Percentiles rank a stretch among this genome's conserved stretches.
Evolutionary conservation across 2,113 vertebrate genomes (phyloP).

Genomic region (Cyprinodon tularosa): DNA sequence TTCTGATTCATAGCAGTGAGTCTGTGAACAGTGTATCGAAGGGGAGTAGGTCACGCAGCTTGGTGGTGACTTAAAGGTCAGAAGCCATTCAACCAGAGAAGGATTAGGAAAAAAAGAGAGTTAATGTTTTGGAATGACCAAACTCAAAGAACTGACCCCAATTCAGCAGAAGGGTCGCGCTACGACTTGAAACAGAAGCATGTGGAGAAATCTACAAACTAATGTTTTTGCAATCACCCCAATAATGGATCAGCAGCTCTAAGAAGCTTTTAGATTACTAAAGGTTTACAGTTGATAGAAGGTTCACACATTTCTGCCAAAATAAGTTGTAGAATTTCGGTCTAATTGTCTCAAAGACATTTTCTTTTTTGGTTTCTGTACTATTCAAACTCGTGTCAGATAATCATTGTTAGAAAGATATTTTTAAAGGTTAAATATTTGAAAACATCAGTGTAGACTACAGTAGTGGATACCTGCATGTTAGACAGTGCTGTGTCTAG

Average conservation of each 20-base stretch:
- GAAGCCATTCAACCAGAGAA: background rate
- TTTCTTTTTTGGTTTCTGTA: no score
- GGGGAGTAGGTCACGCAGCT: background rate
- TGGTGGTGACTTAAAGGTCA: background rate
- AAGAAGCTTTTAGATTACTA: background rate
- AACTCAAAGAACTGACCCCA: background rate
- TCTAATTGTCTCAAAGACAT: no score
- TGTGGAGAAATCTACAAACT: background rate
- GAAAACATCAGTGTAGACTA: background rate
- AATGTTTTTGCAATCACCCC: background rate
- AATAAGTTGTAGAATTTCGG: background rate
- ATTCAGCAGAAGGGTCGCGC: background rate
- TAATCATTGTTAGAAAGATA: background rate
- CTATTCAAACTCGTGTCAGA: background rate
- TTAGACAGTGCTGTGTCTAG: background rate
- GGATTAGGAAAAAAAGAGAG: background rate
- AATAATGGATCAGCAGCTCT: background rate
- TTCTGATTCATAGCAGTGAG: background rate
- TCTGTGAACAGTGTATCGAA: background rate
- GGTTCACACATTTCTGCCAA: background rate
- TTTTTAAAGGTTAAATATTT: background rate
- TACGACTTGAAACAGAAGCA: background rate
- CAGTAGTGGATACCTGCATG: conserved; percentile 2
- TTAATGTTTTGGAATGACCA: background rate
- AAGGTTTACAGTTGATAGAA: background rate